These are phyloP conservation scores for Dinocampus coccinellae DNA, from an alignment of 2,888 invertebrate genomes.

Conservation along the genomic window DNA sequence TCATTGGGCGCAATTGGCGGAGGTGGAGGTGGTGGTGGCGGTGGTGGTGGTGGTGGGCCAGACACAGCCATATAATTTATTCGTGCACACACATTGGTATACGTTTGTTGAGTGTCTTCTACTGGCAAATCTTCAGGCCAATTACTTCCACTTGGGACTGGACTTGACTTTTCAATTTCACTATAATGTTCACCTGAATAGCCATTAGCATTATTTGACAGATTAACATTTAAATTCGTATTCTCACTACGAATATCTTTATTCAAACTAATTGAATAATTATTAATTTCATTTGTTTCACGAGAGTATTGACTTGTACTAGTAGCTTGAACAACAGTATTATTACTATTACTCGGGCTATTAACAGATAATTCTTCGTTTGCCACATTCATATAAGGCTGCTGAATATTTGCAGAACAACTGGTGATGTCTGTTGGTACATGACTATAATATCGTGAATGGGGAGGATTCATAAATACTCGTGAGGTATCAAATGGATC, in stretches of 20 bases:
- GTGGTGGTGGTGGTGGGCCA: slow-evolving; percentile 34
- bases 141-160: slow-evolving; percentile 38
- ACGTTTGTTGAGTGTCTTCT: slow-evolving; percentile 49
- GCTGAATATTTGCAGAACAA: slow-evolving; percentile 46
- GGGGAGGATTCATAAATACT: slow-evolving; percentile 62
- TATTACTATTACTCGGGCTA: neutral
- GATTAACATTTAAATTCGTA: slow-evolving; percentile 56
- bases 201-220: slow-evolving; percentile 45
- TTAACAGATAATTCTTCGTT: slow-evolving; percentile 41
- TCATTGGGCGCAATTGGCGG: slow-evolving; percentile 58
- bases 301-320: slow-evolving; percentile 42
- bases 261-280: slow-evolving; percentile 55
- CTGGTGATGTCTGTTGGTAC: slow-evolving; percentile 62
- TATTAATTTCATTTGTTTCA: slow-evolving; percentile 46
- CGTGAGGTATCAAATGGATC: slow-evolving; percentile 81
- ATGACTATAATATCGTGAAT: slow-evolving; percentile 68
- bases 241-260: slow-evolving; percentile 58
- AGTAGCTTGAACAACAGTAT: slow-evolving; percentile 23
- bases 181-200: slow-evolving; percentile 59
- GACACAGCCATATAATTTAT: slow-evolving; percentile 30
- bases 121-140: slow-evolving; percentile 64
- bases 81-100: slow-evolving; percentile 55
- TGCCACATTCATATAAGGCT: slow-evolving; percentile 60
- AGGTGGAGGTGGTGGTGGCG: slow-evolving; percentile 36
- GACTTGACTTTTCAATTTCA: slow-evolving; percentile 59